Conservation (phyloP, 1,140 invertebrate species). For the Eumaeus atala region DNA sequence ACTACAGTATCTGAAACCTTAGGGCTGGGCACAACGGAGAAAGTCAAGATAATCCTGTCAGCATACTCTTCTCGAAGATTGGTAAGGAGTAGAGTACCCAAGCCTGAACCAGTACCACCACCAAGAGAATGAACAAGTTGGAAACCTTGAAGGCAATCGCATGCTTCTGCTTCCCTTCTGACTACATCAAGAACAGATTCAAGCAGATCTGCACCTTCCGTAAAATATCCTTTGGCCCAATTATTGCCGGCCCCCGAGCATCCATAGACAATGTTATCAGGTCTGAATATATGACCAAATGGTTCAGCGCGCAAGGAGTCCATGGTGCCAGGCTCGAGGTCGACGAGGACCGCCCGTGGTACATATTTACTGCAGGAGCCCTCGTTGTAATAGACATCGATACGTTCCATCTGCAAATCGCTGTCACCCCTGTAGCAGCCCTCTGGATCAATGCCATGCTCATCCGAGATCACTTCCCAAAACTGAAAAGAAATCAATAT, state of each 20-base stretch:
- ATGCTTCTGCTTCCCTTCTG: slow-evolving; percentile 90
- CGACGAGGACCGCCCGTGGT: slow-evolving; percentile 90
- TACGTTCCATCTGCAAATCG: slow-evolving; percentile 88
- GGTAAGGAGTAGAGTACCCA: slow-evolving; percentile 80
- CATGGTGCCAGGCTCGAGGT: slow-evolving; percentile 90
- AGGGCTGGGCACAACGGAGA: slow-evolving; percentile 86
- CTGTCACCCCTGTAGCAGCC: slow-evolving; percentile 89
- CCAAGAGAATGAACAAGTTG: slow-evolving; percentile 81
- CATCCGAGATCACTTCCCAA: slow-evolving; percentile 83
- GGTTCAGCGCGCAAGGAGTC: slow-evolving; percentile 84
- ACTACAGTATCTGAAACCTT: slow-evolving; percentile 91
- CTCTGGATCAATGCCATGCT: slow-evolving; percentile 91
- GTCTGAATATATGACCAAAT: slow-evolving; percentile 89
- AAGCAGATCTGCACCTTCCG: slow-evolving; percentile 93
- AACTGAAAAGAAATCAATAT: slow-evolving; percentile 33
- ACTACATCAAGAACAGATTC: slow-evolving; percentile 91
- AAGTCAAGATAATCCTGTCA: slow-evolving; percentile 90
- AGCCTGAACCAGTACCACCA: slow-evolving; percentile 90
- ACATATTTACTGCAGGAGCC: slow-evolving; percentile 89
- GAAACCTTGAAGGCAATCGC: slow-evolving; percentile 85
- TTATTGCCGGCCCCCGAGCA: slow-evolving; percentile 84
- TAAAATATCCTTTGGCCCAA: slow-evolving; percentile 95
- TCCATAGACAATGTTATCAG: slow-evolving; percentile 87
- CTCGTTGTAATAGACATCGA: slow-evolving; percentile 93
- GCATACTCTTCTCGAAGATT: slow-evolving; percentile 82